Base-by-base conservation (phyloP, 2,797 vertebrate species). In the Rhinatrema bivittatum region DNA sequence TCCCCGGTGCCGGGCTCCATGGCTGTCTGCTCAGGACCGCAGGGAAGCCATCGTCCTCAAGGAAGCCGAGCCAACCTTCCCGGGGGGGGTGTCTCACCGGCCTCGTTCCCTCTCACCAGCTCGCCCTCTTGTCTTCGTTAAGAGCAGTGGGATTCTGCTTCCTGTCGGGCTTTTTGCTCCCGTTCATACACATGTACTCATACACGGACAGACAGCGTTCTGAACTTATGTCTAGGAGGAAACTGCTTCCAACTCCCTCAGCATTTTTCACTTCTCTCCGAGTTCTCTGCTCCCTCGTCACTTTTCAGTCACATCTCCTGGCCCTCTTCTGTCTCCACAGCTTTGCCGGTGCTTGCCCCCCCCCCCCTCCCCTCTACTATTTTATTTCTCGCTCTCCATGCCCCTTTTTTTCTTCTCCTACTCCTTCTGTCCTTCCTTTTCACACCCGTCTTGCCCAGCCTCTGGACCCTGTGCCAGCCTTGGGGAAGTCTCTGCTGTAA, bases 11-110 rank as follows among this genome's bases (percentile, higher is more conserved):
- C 39, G 5, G 34, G 29, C 38, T 60, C 63, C 61, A 66, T 60
- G 50, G 46, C 62, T 48, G 52, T 53, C 56, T 56, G 59, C 28
- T 32, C 25, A 42, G 31, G 17, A 65, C 60, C 62, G 54, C 27
- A 15, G 36, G 10, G 20, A n/a, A 48, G 32, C 39, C 23, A 21
- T 38, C 33, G 19, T 14, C 20, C 16, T 17, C 11, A 5, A 17
- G 16, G 16, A 36, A 23, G 26, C 22, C 5, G 16, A 5, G 13
- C 11, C 5, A 12, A 29, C 33, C 22, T 13, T 7, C 16, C 4
- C 17, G 8, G 22, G n/a, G n/a, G n/a, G n/a, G n/a, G n/a, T n/a
- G n/a, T n/a, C n/a, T n/a, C n/a, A n/a, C n/a, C n/a, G n/a, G n/a
- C 13, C 25, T 18, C 16, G 21, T 32, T 36, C 34, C 20, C 27